phyloP scores from a whole-genome alignment of 2,888 invertebrate species.

The Furcula furcula region DNA sequence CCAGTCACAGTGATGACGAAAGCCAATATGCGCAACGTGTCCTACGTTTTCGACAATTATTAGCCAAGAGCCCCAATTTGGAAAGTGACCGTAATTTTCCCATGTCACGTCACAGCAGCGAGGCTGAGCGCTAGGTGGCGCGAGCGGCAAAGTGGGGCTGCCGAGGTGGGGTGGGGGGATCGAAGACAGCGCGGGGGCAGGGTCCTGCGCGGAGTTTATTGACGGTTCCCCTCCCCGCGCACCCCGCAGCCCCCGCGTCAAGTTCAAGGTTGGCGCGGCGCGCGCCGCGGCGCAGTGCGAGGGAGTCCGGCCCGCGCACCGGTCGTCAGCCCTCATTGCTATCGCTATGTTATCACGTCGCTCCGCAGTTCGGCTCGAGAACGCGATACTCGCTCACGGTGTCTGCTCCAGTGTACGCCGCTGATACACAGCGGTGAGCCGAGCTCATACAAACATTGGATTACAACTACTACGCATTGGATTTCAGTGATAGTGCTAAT shows the following conservation, averaged over 20 bases:
- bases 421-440: constrained; percentile 51
- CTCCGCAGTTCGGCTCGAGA: constrained; percentile 61
- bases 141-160: constrained; percentile 28
- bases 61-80: constrained; percentile 24
- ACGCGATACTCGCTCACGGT: constrained; percentile 61
- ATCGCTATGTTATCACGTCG: constrained; percentile 68
- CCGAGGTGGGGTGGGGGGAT: constrained; percentile 30
- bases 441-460: constrained; percentile 53
- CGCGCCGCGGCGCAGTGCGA: constrained; percentile 82
- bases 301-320: constrained; percentile 81
- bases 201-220: constrained; percentile 77
- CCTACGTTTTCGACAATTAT: constrained; percentile 13
- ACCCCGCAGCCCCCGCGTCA: constrained; percentile 66
- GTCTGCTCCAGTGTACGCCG: constrained; percentile 46
- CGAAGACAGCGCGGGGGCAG: constrained; percentile 63
- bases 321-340: constrained; percentile 78
- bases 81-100: constrained; percentile 39
- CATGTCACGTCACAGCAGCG: constrained; percentile 47
- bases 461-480: constrained; percentile 53
- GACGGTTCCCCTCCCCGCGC: constrained; percentile 71
- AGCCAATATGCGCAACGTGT: constrained; percentile 4
- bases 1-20: not conserved
- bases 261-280: constrained; percentile 84
- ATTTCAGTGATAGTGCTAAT: constrained; percentile 73
- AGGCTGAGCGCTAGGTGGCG: constrained; percentile 43